Base-by-base conservation (phyloP, 30 jellyfish, hydroid and myxozoan genomes). In the Pelagia noctiluca region DNA sequence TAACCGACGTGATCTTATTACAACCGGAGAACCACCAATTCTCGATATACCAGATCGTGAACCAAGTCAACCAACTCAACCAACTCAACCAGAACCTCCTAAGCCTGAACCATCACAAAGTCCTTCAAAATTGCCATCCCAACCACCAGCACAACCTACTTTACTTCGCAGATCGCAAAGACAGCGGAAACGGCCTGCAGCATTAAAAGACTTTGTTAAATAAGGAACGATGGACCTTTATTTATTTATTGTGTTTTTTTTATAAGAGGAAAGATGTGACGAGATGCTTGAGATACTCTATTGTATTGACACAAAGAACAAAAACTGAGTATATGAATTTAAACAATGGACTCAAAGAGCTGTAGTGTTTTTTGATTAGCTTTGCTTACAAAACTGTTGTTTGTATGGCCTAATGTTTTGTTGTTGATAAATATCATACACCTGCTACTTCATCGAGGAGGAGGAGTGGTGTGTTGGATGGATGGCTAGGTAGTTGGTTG, bases 11-110 rank as follows among this genome's bases (percentile, higher is more conserved):
- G 65, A 66, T 66, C 79, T 66, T 60, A 60, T 60, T 26, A 60
- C 72, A 22, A 60, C 72, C 34, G 72, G 72, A n/a, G 72, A 60
- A 60, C 72, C 72, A 60, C 72, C 72, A 60, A 60, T 60, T 60
- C 34, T 26, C 35, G 72, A 60, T 60, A 26, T 60, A n/a, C 72
- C 72, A n/a, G 72, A 22, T 5, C 5, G 8, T n/a, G 22, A 60
- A 42, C 57, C 57, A 5, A 8, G 22, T 26, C 72, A n/a, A 24
- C 62, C 62, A 48, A 48, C 62, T 48, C 62, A 48, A 48, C n/a
- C n/a, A 48, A n/a, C 62, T 11, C 18, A 13, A 13, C 62, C 62
- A 48, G 18, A n/a, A 48, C n/a, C 62, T 48, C 18, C 13, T 13
- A n/a, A 11, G 62, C 72, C 72, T 26, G 35, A 22, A 26, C 35